phyloP scores from a whole-genome alignment of 2,797 vertebrate genomes.

The Melanotaenia parkinsoni region DNA sequence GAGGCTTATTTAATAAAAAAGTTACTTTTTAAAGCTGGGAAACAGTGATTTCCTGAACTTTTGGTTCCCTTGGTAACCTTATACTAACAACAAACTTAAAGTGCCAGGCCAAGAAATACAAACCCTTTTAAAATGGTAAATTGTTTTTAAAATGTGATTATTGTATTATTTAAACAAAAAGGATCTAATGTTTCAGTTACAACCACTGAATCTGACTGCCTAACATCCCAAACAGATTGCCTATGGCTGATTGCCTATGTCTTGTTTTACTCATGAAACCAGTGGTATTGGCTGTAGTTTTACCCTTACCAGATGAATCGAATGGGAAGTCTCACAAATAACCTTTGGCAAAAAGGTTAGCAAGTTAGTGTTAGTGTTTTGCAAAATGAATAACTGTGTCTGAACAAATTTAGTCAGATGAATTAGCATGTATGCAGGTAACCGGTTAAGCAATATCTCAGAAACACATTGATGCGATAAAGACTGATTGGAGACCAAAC shows the following conservation, averaged over 20 bases:
- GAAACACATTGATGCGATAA: background rate
- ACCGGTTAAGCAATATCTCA: background rate
- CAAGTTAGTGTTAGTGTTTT: background rate
- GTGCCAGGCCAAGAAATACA: background rate
- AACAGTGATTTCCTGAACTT: background rate
- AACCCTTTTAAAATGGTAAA: background rate
- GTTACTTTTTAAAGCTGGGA: background rate
- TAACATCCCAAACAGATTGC: background rate
- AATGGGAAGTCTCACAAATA: background rate
- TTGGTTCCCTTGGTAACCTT: background rate
- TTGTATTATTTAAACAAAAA: background rate
- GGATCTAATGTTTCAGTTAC: background rate
- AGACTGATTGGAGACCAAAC: background rate
- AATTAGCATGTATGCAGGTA: background rate
- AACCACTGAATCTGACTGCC: background rate
- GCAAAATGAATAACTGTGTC: background rate
- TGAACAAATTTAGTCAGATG: background rate
- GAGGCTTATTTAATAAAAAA: background rate
- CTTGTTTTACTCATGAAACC: background rate
- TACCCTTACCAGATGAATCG: conserved; percentile 3
- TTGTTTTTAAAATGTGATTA: background rate
- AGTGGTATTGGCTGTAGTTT: background rate
- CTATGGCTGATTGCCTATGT: background rate
- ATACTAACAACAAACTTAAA: background rate
- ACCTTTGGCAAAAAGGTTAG: background rate